Percentiles rank a stretch among this genome's conserved stretches.
These are phyloP conservation scores for Drosophila takahashii DNA, from an alignment of 1,140 invertebrate genomes.

Conservation along the genomic window DNA sequence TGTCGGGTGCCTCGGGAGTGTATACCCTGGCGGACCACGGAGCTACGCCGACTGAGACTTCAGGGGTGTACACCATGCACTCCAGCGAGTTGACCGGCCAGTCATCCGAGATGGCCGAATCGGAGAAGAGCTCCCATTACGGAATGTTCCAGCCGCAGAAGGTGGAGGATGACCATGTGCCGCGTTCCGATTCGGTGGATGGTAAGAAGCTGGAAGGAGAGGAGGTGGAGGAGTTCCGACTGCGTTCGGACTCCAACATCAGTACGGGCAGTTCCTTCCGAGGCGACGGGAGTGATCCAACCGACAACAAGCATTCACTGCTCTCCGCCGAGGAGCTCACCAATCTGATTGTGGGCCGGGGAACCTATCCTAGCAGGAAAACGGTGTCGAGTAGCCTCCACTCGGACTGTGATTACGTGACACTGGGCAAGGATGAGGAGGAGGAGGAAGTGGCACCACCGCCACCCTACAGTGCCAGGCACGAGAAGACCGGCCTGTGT, in stretches of 20 bases:
- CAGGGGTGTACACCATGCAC: constrained; percentile 90
- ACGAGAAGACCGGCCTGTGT: constrained; percentile 82
- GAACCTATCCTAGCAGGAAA: constrained; percentile 90
- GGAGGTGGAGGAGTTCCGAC: constrained; percentile 85
- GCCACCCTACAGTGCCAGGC: constrained; percentile 85
- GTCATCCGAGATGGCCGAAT: constrained; percentile 83
- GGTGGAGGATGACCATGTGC: constrained; percentile 33
- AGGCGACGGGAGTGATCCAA: constrained; percentile 94
- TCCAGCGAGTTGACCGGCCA: constrained; percentile 88
- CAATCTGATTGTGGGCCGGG: constrained; percentile 91
- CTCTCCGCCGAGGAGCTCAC: constrained; percentile 92
- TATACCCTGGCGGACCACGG: constrained; percentile 86
- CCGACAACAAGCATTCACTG: constrained; percentile 90
- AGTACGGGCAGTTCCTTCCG: constrained; percentile 91
- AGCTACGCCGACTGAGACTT: constrained; percentile 90
- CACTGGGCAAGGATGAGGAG: constrained; percentile 87
- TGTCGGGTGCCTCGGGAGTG: constrained; percentile 75
- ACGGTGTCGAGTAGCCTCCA: constrained; percentile 93
- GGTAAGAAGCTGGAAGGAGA: constrained; percentile 46
- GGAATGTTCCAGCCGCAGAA: constrained; percentile 85
- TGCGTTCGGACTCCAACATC: constrained; percentile 90
- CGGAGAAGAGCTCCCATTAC: constrained; percentile 85
- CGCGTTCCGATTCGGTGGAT: constrained; percentile 56
- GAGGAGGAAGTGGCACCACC: constrained; percentile 74
- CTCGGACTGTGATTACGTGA: constrained; percentile 95